These are phyloP conservation scores for Chrysotoxum bicinctum DNA, from an alignment of 2,888 invertebrate species.

Conservation along the genomic window DNA sequence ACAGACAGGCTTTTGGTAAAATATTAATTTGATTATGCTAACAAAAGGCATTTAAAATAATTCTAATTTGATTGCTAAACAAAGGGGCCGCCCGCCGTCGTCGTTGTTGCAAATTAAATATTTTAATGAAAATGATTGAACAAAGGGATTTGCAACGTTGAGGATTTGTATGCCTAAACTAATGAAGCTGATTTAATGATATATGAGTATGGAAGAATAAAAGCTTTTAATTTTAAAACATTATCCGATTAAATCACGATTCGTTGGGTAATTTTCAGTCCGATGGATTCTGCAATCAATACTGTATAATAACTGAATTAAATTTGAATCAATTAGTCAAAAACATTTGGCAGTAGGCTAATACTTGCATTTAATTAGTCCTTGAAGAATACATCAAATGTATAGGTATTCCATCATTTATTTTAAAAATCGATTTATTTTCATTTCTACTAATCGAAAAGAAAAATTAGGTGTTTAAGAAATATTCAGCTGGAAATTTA, in stretches of 20 bases:
- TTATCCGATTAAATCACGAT: not conserved
- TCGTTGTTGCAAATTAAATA: not conserved
- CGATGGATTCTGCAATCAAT: too few relatives aligned
- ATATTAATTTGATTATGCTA: slow-evolving; percentile 8
- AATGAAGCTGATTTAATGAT: not conserved
- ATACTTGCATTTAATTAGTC: too few relatives aligned
- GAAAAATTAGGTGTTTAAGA: too few relatives aligned
- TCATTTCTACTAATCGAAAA: too few relatives aligned
- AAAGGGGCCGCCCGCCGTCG: not conserved
- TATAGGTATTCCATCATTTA: too few relatives aligned
- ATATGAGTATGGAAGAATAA: not conserved
- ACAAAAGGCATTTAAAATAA: slow-evolving; percentile 2
- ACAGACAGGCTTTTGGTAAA: not conserved
- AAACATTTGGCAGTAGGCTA: too few relatives aligned
- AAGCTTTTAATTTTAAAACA: not conserved
- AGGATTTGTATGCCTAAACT: not conserved
- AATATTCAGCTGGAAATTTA: too few relatives aligned
- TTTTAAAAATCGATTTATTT: too few relatives aligned
- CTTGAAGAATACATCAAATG: too few relatives aligned
- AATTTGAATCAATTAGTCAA: too few relatives aligned
- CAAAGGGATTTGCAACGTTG: not conserved
- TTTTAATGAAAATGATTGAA: slow-evolving; percentile 18
- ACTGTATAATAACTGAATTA: too few relatives aligned
- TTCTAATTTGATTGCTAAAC: slow-evolving; percentile 18
- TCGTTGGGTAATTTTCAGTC: too few relatives aligned